phyloP scores from a whole-genome alignment of 2,888 invertebrate species.

The Lumbricus terrestris region DNA sequence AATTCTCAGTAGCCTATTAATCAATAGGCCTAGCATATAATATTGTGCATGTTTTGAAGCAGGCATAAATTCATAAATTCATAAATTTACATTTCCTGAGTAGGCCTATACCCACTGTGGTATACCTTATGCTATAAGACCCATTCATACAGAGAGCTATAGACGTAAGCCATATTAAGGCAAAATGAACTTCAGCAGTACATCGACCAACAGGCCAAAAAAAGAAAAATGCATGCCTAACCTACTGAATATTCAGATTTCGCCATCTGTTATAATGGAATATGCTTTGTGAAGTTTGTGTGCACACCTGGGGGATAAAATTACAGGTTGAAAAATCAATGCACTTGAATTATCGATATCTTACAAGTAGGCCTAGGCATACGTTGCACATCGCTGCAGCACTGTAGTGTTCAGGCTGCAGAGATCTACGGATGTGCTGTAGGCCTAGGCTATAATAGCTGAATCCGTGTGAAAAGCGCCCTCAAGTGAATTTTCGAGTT shows the following conservation, averaged over 20 bases:
- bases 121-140: no score
- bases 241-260: background rate
- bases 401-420: background rate
- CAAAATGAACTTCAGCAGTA: background rate
- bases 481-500: background rate
- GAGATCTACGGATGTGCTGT: background rate
- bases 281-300: no score
- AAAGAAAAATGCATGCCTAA: background rate
- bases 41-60: no score
- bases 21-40: no score
- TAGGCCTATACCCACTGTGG: no score
- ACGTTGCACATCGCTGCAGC: background rate
- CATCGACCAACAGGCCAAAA: background rate
- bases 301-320: background rate
- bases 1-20: no score
- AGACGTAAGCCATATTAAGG: no score
- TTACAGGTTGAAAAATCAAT: background rate
- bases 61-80: no score
- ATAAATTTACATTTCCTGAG: no score
- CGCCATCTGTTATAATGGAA: background rate
- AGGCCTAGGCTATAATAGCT: no score
- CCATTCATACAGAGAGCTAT: no score
- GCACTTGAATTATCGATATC: constrained; percentile 3
- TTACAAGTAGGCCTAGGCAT: background rate
- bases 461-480: background rate